phyloP scores from a whole-genome alignment of 1,140 invertebrate genomes.

The Leptoteleia sp. region DNA sequence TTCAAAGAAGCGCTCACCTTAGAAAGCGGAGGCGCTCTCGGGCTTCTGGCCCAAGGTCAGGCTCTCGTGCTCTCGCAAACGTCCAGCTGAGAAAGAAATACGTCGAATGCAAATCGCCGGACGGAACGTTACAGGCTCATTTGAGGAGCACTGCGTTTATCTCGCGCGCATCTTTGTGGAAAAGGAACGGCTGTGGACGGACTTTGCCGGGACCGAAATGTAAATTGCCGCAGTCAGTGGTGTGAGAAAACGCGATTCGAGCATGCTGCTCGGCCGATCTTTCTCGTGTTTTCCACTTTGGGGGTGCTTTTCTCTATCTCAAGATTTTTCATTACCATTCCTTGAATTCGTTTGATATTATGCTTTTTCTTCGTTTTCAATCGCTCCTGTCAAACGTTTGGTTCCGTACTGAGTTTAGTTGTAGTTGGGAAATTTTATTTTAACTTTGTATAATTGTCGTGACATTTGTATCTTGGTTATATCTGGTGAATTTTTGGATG shows the following conservation, averaged over 20 bases:
- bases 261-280: conserved; percentile 1
- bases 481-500: no score
- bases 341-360: no score
- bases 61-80: conserved; percentile 58
- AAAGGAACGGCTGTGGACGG: conserved; percentile 27
- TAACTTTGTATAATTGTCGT: no score
- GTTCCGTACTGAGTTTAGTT: no score
- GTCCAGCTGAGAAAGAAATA: conserved; percentile 59
- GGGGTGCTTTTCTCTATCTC: no score
- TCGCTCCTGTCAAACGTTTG: no score
- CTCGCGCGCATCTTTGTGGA: conserved; percentile 50
- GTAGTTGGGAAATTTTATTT: no score
- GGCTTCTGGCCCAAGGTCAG: conserved; percentile 65
- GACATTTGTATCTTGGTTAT: no score
- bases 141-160: conserved; percentile 53
- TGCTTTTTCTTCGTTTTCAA: no score
- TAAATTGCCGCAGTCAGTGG: conserved; percentile 35
- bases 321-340: no score
- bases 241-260: conserved; percentile 44
- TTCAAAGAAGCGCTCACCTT: conserved; percentile 60
- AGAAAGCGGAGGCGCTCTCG: conserved; percentile 60
- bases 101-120: conserved; percentile 68
- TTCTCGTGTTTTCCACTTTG: background rate
- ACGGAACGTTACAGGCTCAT: conserved; percentile 59
- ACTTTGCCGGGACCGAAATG: conserved; percentile 28